Evolutionary conservation across 2,888 invertebrate species (phyloP), one percentile per base, ranked within the genome.

Genomic region (Cheilosia vernalis): DNA sequence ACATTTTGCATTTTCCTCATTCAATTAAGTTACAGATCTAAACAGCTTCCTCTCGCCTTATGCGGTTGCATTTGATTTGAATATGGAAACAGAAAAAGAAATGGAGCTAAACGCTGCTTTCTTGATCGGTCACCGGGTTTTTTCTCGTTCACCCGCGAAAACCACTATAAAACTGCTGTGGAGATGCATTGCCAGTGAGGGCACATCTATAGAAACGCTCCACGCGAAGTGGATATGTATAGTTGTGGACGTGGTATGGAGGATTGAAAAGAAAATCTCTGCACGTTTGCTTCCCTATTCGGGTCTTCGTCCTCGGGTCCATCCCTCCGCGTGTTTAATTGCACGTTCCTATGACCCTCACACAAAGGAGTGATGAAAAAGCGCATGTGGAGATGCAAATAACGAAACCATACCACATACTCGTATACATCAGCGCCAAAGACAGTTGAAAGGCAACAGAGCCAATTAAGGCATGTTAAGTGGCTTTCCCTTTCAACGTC

Each of bases 401-500:
- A 80, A 76, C 61, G n/a, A 69, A 78, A 77, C 77, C 66, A 83
- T 73, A 70, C 37, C 56, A 37, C 4, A 37, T 37, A 37, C 37
- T 37, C 37, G 37, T 1, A 37, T 37, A 13, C 44, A 70, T 37
- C 60, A 21, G 17, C 2, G 6, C 40, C 47, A 66, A 21, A 66
- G 64, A 69, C 84, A 76, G 80, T 76, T 72, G 80, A 81, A 81
- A 86, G 73, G 81, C 77, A 86, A 67, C 76, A 72, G 33, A 86
- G 86, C 82, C 86, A 86, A 86, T 86, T 86, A 86, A 82, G 82
- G 82, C 80, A 86, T 82, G 82, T 72, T 86, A 86, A 86, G 86
- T 86, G 82, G 86, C 86, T 86, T 86, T 86, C 82, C 81, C 86
- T 86, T 86, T 86, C 78, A 64, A 82, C 78, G 82, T 82, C 80